These are phyloP conservation scores for Lithosia quadra DNA, from an alignment of 2,888 invertebrate species.

Conservation along the genomic window DNA sequence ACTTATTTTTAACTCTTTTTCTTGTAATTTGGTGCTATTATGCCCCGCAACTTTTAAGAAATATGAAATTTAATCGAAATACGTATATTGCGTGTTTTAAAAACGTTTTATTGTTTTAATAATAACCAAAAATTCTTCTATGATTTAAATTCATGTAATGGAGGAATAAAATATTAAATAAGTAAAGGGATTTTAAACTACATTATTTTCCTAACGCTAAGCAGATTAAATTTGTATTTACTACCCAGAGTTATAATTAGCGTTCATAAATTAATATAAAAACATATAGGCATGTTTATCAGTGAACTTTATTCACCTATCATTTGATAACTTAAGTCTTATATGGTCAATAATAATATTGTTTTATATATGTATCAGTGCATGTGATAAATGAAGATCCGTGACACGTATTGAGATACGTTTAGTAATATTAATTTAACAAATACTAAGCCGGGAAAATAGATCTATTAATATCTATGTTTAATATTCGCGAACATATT, in stretches of 20 bases:
- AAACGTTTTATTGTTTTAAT: too few species aligned
- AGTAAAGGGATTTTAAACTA: background rate
- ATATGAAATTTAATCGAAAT: background rate
- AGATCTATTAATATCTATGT: too few species aligned
- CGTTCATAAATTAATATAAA: background rate
- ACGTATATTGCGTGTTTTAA: background rate
- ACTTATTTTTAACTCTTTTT: constrained; percentile 55
- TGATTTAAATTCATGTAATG: background rate
- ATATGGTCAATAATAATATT: background rate
- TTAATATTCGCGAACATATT: too few species aligned
- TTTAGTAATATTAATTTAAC: background rate
- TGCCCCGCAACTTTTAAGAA: background rate
- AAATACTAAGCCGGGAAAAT: too few species aligned
- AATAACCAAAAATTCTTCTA: background rate
- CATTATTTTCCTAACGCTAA: background rate
- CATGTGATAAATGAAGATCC: background rate
- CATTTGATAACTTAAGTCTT: too few species aligned
- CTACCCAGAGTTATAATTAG: background rate
- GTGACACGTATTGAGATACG: too few species aligned
- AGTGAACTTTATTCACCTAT: background rate
- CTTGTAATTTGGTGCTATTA: constrained; percentile 13
- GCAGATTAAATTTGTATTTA: too few species aligned
- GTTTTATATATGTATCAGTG: background rate
- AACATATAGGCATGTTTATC: background rate
- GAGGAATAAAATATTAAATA: background rate